Evolutionary conservation across 2,113 vertebrate species (phyloP), one percentile per base, ranked within the genome.

Genomic region (Serilophus lunatus): DNA sequence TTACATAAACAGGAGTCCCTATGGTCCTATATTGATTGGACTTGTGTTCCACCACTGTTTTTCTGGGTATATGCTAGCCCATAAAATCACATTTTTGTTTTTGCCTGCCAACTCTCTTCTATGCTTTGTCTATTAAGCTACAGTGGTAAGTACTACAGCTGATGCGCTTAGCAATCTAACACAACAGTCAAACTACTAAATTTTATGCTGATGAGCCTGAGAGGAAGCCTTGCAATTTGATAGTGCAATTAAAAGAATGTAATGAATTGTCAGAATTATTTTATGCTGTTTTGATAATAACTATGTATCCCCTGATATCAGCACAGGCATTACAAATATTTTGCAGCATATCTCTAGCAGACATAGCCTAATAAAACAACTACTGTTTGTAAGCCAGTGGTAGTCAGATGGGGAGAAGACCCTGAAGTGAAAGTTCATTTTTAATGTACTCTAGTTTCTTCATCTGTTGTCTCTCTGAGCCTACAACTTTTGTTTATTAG

Each of bases 1-100:
- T 97, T 98, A 93, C 89, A 94, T 96, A 97, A 97, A 96, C 95
- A 96, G 90, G 86, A 85, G 91, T 97, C 96, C 93, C 95, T 25
- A 50, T 50, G 93, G 97, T 92, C 95, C 95, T 89, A 79, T 96
- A 97, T 94, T 96, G 95, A 95, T 96, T 96, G 91, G 95, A 77
- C 96, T 94, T 96, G 93, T 96, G 91, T 95, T 97, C 94, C 92
- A 96, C 92, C 93, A 92, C 94, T 95, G 90, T 75, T 96, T 97
- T 95, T 97, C 96, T 94, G 95, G 94, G 92, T 96, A 93, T 96
- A 90, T 93, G 91, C 87, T 93, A 97, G 85, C 88, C 87, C 74
- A 87, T 97, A 96, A 97, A 97, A 97, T 92, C 89, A 76, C 79
- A 85, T 94, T 96, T 95, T 93, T 94, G 88, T 86, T 96, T 95